phyloP scores from a whole-genome alignment of 2,888 invertebrate species.

The Caenorhabditis sp. region DNA sequence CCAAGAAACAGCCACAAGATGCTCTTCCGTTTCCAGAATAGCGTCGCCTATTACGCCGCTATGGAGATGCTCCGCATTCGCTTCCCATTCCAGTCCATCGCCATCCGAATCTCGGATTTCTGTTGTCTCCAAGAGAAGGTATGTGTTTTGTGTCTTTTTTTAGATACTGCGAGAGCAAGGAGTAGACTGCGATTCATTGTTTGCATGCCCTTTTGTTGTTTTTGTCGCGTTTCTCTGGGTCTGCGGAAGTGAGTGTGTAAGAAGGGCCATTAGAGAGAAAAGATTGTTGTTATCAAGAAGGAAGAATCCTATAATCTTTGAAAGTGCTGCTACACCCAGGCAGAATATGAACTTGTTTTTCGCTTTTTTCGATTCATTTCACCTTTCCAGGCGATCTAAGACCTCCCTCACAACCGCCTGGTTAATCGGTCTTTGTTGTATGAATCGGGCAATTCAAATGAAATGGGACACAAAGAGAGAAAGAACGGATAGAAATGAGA shows the following conservation, averaged over 20 bases:
- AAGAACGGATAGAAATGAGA: constrained; percentile 6
- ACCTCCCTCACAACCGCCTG: constrained; percentile 12
- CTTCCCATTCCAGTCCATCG: constrained; percentile 79
- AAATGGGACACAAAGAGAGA: background rate
- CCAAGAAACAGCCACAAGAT: background rate
- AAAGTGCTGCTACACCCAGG: background rate
- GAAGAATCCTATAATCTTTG: background rate
- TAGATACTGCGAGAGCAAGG: constrained; percentile 9
- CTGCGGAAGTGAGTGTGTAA: background rate
- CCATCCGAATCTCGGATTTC: constrained; percentile 77
- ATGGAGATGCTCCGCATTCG: constrained; percentile 79
- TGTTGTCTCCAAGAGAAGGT: constrained; percentile 75
- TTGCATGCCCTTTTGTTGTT: constrained; percentile 51
- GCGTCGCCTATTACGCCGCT: constrained; percentile 67
- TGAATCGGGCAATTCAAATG: constrained; percentile 16
- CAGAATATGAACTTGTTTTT: background rate
- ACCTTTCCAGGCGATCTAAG: background rate
- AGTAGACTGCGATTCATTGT: constrained; percentile 31
- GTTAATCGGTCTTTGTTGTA: constrained; percentile 48
- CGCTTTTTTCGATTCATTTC: background rate
- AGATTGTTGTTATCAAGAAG: background rate
- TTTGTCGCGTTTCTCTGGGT: constrained; percentile 33
- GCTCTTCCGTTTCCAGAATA: constrained; percentile 40
- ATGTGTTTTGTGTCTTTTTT: constrained; percentile 13
- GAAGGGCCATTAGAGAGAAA: background rate